Percentiles rank a stretch among this genome's conserved stretches.
Evolutionary conservation across 2,888 invertebrate genomes (phyloP).

Genomic region (Drosophila niveifrons): DNA sequence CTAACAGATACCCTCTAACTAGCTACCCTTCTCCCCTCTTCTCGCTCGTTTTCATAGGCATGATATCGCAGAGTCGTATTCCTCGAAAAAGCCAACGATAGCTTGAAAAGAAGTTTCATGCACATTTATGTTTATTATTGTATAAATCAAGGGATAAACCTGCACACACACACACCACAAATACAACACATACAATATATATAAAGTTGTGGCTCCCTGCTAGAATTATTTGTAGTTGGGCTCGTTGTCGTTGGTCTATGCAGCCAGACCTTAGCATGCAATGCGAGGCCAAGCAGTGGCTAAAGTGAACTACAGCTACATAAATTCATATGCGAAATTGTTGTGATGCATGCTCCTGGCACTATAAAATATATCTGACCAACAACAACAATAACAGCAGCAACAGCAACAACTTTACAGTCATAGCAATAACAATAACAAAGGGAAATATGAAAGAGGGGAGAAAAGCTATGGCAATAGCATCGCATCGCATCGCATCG

Average conservation of each 20-base stretch:
- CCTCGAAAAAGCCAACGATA: slow-evolving; percentile 7
- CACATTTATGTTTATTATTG: slow-evolving; percentile 73
- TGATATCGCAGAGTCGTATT: background rate
- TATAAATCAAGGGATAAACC: slow-evolving; percentile 77
- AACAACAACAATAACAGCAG: slow-evolving; percentile 34
- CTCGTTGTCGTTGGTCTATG: background rate
- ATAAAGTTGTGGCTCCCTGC: slow-evolving; percentile 45
- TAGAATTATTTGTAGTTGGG: slow-evolving; percentile 1
- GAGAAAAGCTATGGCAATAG: slow-evolving; percentile 47
- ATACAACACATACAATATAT: background rate
- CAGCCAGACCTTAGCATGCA: slow-evolving; percentile 40
- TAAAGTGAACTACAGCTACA: slow-evolving; percentile 60
- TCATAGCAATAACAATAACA: slow-evolving; percentile 25
- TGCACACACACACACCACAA: slow-evolving; percentile 12
- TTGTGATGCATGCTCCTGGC: slow-evolving; percentile 67
- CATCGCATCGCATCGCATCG: slow-evolving; percentile 56
- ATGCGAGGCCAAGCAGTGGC: slow-evolving; percentile 49
- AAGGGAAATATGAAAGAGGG: background rate
- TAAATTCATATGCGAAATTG: slow-evolving; percentile 52
- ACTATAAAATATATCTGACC: slow-evolving; percentile 72
- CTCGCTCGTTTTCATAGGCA: background rate
- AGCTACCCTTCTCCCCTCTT: background rate
- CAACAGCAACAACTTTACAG: slow-evolving; percentile 2
- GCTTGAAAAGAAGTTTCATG: slow-evolving; percentile 46
- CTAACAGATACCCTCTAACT: background rate